phyloP scores from a whole-genome alignment of 2,888 invertebrate genomes.

The Agrochola lota region DNA sequence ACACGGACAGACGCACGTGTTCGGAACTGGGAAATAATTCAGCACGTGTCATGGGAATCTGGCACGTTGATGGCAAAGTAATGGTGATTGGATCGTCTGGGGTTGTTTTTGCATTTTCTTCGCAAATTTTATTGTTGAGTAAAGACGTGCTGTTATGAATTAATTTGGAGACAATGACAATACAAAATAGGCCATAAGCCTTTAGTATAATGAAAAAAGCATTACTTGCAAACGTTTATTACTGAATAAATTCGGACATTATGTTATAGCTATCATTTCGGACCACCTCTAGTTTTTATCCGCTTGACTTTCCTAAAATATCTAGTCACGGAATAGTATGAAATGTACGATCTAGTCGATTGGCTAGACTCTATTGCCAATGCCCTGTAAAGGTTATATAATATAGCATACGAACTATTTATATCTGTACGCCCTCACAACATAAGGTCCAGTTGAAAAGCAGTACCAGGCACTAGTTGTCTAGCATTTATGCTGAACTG shows the following conservation, averaged over 20 bases:
- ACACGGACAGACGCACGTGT: slow-evolving; percentile 58
- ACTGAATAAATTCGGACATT: neutral
- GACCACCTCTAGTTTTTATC: neutral
- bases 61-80: slow-evolving; percentile 46
- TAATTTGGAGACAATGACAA: neutral
- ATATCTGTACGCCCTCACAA: neutral
- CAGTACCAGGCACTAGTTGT: neutral
- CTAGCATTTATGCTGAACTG: neutral
- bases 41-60: slow-evolving; percentile 57
- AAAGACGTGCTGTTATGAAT: neutral
- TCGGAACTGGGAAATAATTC: slow-evolving; percentile 55
- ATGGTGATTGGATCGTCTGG: slow-evolving; percentile 51
- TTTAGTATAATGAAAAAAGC: neutral
- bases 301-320: too few relatives aligned
- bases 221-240: neutral
- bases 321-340: neutral
- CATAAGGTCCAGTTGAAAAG: neutral
- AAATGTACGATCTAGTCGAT: neutral
- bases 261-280: neutral
- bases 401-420: neutral
- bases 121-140: neutral
- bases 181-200: neutral
- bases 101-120: slow-evolving; percentile 8
- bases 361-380: neutral
- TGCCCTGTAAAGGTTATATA: neutral